A percentile compares a stretch with the other conserved stretches of the same genome.
phyloP scores from a whole-genome alignment of 2,888 invertebrate genomes.

The Tetheella fluctuosa region DNA sequence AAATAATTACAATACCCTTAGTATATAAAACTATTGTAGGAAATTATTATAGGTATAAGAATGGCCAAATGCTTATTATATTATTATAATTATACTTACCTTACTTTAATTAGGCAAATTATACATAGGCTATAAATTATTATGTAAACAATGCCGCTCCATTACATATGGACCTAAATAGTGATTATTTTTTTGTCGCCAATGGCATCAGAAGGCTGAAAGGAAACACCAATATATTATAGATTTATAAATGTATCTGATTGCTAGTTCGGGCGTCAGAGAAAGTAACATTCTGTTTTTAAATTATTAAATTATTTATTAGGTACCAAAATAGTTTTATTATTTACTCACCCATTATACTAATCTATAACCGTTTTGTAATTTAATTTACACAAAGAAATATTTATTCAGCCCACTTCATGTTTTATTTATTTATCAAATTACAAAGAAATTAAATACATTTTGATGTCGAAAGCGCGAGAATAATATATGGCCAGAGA shows the following conservation, averaged over 20 bases:
- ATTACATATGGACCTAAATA: constrained; percentile 6
- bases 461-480: no score
- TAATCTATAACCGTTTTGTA: neutral
- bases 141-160: constrained; percentile 9
- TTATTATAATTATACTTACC: neutral
- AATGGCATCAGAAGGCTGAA: constrained; percentile 26
- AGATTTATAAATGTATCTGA: neutral
- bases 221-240: constrained; percentile 21
- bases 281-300: neutral
- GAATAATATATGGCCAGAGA: no score
- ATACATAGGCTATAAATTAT: constrained; percentile 2
- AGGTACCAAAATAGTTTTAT: neutral
- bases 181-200: constrained; percentile 16
- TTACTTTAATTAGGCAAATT: constrained; percentile 7
- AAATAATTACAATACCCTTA: constrained; percentile 15
- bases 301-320: neutral
- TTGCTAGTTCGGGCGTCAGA: neutral
- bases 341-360: neutral
- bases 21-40: neutral
- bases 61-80: constrained; percentile 6
- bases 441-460: no score
- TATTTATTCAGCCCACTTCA: no score
- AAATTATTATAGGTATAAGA: neutral
- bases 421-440: no score
- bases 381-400: no score